Conservation (phyloP, 2,888 invertebrate genomes). For the Orchestes rusci region DNA sequence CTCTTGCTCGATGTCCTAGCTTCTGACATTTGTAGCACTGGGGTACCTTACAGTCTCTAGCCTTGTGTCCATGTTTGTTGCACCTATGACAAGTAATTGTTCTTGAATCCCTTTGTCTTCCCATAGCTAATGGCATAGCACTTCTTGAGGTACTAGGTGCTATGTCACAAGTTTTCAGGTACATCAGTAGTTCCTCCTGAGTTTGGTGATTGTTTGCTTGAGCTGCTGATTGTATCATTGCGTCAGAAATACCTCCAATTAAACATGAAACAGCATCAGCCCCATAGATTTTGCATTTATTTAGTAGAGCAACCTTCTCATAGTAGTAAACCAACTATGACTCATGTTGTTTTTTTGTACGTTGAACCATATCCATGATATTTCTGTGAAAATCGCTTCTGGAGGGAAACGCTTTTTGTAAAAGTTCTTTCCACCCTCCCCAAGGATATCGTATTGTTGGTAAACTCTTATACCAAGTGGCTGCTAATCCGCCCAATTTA, state of each 20-base stretch:
- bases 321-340: too few relatives aligned
- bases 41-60: neutral
- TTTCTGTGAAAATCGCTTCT: slow-evolving; percentile 18
- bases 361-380: slow-evolving; percentile 2
- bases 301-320: too few relatives aligned
- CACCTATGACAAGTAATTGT: neutral
- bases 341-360: too few relatives aligned
- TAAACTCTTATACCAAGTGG: too few relatives aligned
- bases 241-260: slow-evolving; percentile 21
- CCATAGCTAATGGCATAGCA: neutral
- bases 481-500: too few relatives aligned
- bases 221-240: slow-evolving; percentile 12
- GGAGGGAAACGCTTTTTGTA: slow-evolving; percentile 23
- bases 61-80: neutral
- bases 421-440: slow-evolving; percentile 25
- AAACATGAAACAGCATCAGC: too few relatives aligned
- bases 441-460: too few relatives aligned
- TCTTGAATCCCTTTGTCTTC: neutral
- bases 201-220: too few relatives aligned
- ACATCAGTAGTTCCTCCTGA: slow-evolving; percentile 14
- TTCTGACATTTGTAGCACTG: neutral
- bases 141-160: neutral
- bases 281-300: too few relatives aligned
- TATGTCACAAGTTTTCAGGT: slow-evolving; percentile 11
- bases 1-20: neutral